These are phyloP conservation scores for Anoncus sp. DNA, from an alignment of 2,888 invertebrate genomes.

Conservation along the genomic window DNA sequence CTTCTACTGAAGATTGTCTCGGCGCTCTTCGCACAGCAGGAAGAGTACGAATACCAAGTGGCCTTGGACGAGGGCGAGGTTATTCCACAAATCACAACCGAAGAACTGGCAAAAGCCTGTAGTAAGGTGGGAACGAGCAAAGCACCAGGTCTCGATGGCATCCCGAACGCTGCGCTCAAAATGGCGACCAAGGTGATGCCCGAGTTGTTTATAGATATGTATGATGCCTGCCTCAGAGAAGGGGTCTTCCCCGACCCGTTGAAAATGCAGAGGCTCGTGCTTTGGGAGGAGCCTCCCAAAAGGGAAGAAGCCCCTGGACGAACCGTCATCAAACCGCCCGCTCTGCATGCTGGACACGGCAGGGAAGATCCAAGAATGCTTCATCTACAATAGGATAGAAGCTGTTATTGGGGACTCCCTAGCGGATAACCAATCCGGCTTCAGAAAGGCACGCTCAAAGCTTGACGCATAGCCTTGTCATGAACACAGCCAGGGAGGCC, in stretches of 20 bases:
- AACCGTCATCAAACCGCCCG: conserved; percentile 51
- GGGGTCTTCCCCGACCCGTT: conserved; percentile 59
- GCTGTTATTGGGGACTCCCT: too few relatives aligned
- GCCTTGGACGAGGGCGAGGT: neutral
- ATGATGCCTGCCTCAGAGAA: conserved; percentile 51
- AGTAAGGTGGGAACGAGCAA: conserved; percentile 54
- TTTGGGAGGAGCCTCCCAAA: conserved; percentile 65
- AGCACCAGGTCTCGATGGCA: conserved; percentile 64
- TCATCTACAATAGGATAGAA: too few relatives aligned
- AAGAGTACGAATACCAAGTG: neutral
- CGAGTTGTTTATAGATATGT: conserved; percentile 56
- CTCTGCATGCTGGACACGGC: conserved; percentile 62
- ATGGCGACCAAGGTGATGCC: conserved; percentile 52
- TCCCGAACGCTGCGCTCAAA: conserved; percentile 63
- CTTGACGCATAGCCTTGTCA: neutral
- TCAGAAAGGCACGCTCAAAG: neutral
- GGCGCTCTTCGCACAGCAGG: conserved; percentile 41
- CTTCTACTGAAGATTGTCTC: conserved; percentile 61
- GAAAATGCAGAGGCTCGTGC: conserved; percentile 62
- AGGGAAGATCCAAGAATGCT: too few relatives aligned
- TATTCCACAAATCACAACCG: neutral
- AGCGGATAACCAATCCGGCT: neutral
- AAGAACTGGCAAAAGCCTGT: conserved; percentile 38
- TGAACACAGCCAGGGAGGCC: neutral
- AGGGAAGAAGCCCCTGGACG: conserved; percentile 50